Percentiles rank a stretch among this genome's conserved stretches.
Evolutionary conservation across 2,888 invertebrate genomes (phyloP).

Genomic region (Tricholauxania praeusta): DNA sequence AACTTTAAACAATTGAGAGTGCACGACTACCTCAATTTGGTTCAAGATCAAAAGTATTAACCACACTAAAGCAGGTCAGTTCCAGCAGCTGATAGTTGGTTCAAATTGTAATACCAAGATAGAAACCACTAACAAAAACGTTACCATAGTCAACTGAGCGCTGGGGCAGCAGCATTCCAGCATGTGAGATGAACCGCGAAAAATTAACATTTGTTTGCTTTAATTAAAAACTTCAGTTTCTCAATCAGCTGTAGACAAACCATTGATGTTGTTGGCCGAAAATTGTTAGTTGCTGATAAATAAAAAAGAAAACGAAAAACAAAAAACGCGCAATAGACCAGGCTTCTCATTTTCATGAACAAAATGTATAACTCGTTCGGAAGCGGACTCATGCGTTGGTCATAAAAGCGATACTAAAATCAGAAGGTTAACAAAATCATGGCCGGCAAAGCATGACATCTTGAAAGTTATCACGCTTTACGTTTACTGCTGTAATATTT

Average conservation of each 20-base stretch:
- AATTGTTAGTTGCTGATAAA: no score
- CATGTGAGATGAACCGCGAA: conserved; percentile 18
- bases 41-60: conserved; percentile 44
- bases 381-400: no score
- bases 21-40: conserved; percentile 36
- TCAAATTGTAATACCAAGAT: not conserved
- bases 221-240: conserved; percentile 11
- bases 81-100: not conserved
- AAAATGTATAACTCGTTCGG: no score
- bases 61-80: conserved; percentile 23
- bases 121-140: not conserved
- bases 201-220: conserved; percentile 19
- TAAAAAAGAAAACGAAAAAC: no score
- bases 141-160: not conserved
- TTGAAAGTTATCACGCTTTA: no score
- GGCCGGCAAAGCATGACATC: no score
- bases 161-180: not conserved
- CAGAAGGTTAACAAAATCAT: no score
- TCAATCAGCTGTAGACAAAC: conserved; percentile 1
- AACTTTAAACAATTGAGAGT: not conserved
- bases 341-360: no score
- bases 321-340: no score
- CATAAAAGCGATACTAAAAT: no score
- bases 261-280: not conserved
- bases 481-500: no score